Conservation (phyloP, 2,888 invertebrate genomes). For the Myopa tessellatipennis region DNA sequence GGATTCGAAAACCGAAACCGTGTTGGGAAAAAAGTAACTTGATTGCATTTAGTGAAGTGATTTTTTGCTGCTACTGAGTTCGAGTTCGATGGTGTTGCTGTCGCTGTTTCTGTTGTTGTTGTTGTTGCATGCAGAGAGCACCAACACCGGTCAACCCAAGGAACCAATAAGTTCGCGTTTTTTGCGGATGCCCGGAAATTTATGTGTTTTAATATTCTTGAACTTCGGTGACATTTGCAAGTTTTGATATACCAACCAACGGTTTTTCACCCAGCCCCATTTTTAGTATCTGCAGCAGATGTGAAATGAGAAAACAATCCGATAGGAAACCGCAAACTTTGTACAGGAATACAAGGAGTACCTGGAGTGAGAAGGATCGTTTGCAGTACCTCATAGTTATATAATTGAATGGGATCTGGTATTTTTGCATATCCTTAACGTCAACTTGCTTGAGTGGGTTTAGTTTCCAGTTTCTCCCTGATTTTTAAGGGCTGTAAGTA, state of each 20-base stretch:
- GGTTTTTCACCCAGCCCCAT: not conserved
- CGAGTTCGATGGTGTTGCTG: not conserved
- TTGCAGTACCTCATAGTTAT: no score
- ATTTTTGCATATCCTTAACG: no score
- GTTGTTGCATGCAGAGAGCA: constrained; percentile 24
- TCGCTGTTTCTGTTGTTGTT: constrained; percentile 1
- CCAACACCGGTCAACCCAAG: constrained; percentile 15
- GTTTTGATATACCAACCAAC: not conserved
- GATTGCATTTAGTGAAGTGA: constrained; percentile 36
- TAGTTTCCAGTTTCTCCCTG: not conserved
- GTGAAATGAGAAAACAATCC: not conserved
- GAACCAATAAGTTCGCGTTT: constrained; percentile 28
- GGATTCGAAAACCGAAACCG: not conserved
- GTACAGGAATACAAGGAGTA: no score
- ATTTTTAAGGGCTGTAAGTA: not conserved
- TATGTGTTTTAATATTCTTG: constrained; percentile 38
- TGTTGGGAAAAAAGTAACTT: constrained; percentile 13
- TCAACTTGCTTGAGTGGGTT: not conserved
- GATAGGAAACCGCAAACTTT: no score
- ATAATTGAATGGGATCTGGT: no score
- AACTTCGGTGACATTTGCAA: constrained; percentile 34
- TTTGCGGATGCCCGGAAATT: constrained; percentile 24
- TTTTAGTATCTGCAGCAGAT: not conserved
- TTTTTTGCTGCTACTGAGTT: constrained; percentile 13
- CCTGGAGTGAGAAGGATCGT: no score